Conservation (phyloP, 1,140 invertebrate genomes). For the Neodiprion fabricii region DNA sequence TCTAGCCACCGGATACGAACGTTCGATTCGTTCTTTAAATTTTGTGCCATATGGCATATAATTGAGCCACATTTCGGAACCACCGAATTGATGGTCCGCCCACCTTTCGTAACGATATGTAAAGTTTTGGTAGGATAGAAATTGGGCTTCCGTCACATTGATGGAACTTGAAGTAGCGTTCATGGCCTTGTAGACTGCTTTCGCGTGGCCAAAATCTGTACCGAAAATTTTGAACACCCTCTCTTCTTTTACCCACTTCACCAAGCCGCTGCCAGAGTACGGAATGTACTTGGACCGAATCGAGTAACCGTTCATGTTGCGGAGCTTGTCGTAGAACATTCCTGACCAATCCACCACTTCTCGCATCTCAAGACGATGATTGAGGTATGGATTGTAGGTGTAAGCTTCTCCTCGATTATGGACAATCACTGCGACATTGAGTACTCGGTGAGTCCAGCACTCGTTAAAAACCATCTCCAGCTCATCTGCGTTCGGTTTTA, state of each 20-base stretch:
- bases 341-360: neutral
- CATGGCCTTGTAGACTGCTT: neutral
- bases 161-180: neutral
- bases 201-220: neutral
- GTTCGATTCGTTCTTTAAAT: neutral
- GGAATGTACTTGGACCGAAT: neutral
- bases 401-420: neutral
- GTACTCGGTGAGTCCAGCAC: neutral
- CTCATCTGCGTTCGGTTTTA: neutral
- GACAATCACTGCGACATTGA: neutral
- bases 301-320: neutral
- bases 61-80: neutral
- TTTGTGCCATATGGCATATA: neutral
- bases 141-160: neutral
- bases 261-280: neutral
- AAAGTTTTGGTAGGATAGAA: neutral
- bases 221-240: neutral
- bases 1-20: neutral
- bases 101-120: neutral
- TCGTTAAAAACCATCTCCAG: neutral
- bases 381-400: conserved; percentile 9
- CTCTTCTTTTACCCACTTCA: neutral
- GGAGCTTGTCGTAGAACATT: neutral
- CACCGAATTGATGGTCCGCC: neutral
- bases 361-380: neutral